Percentiles rank a stretch among this genome's conserved stretches.
Evolutionary conservation across 2,113 vertebrate species (phyloP).

Genomic region (Hippocampus zosterae): DNA sequence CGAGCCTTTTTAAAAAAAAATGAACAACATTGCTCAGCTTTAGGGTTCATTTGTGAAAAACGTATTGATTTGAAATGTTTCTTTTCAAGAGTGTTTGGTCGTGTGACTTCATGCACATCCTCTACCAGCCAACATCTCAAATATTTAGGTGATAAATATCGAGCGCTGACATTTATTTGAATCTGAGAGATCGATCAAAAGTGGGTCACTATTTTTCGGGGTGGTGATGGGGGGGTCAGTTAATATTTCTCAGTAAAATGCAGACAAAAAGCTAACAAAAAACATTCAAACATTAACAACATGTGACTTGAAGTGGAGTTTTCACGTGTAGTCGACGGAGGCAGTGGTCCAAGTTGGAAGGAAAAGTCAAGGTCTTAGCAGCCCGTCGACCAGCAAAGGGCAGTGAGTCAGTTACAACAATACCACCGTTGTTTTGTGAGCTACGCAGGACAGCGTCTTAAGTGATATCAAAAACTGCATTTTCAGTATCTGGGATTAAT

Average conservation of each 20-base stretch:
- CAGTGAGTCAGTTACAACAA: not conserved
- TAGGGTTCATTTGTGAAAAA: slow-evolving; percentile 11
- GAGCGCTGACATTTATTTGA: slow-evolving; percentile 40
- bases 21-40: slow-evolving; percentile 10
- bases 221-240: not conserved
- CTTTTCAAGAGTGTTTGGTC: not conserved
- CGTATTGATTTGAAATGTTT: slow-evolving; percentile 14
- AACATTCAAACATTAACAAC: not conserved
- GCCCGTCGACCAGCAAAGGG: slow-evolving; percentile 47
- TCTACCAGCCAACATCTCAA: not conserved
- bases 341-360: not conserved
- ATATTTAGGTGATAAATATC: slow-evolving; percentile 23
- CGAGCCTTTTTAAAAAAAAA: not conserved
- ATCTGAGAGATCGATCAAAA: slow-evolving; percentile 22
- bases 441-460: not conserved
- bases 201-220: slow-evolving; percentile 22
- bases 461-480: not conserved
- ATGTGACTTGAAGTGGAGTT: not conserved
- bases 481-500: slow-evolving; percentile 57
- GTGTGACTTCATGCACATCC: not conserved
- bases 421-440: not conserved
- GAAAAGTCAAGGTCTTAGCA: not conserved
- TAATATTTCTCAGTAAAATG: not conserved
- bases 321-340: not conserved
- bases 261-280: not conserved